These are phyloP conservation scores for Anhinga anhinga DNA, from an alignment of 2,113 vertebrate species.

Conservation along the genomic window DNA sequence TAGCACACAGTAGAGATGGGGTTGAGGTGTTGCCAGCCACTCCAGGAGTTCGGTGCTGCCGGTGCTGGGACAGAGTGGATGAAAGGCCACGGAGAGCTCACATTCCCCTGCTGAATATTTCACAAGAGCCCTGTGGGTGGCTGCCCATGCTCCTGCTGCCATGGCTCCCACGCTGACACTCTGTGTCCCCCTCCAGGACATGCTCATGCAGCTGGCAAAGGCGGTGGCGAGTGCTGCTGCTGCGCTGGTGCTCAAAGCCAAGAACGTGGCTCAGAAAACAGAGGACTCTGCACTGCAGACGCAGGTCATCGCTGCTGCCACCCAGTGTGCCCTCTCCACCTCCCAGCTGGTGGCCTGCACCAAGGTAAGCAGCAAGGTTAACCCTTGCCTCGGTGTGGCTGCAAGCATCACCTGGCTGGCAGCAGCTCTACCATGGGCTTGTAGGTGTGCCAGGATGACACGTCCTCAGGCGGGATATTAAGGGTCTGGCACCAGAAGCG, in stretches of 20 bases:
- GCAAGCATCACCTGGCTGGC: background rate
- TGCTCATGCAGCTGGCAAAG: constrained; percentile 95
- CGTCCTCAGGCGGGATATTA: background rate
- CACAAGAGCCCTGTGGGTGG: background rate
- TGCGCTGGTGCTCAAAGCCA: constrained; percentile 87
- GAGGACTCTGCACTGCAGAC: constrained; percentile 90
- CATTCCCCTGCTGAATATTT: background rate
- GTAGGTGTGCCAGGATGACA: background rate
- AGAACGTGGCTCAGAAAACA: constrained; percentile 93
- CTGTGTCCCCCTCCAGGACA: constrained; percentile 76
- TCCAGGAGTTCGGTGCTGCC: background rate
- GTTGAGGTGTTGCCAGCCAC: background rate
- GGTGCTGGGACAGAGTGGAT: background rate
- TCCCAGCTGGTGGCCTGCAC: constrained; percentile 98
- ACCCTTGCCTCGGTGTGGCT: fast-evolving
- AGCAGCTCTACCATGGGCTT: fast-evolving
- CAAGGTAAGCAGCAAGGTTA: constrained; percentile 76
- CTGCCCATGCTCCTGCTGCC: background rate
- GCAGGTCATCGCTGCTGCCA: constrained; percentile 92
- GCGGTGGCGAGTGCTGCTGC: constrained; percentile 92
- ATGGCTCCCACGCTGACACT: fast-evolving
- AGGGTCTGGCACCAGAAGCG: background rate
- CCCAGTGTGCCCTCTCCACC: constrained; percentile 94
- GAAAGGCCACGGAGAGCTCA: background rate
- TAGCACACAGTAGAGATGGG: background rate